Evolutionary conservation across 2,113 vertebrate species (phyloP).

Genomic region (Riparia riparia): DNA sequence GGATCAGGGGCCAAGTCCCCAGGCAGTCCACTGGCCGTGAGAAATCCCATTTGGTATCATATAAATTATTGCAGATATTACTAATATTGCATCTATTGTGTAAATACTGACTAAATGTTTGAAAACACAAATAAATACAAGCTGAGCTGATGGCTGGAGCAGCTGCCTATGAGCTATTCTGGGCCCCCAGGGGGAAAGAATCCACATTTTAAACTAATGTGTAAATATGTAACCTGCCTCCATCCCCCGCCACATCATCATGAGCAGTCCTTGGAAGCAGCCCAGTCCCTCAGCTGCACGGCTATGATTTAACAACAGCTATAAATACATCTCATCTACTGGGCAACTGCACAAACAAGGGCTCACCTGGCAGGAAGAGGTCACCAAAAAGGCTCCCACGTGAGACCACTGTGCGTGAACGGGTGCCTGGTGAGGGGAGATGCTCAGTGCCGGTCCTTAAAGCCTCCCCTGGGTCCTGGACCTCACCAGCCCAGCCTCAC

Average conservation of each 20-base stretch:
- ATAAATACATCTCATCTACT: slow-evolving; percentile 53
- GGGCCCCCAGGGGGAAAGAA: slow-evolving; percentile 44
- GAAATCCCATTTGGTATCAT: slow-evolving; percentile 64
- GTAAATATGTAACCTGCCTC: slow-evolving; percentile 74
- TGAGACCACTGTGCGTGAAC: neutral
- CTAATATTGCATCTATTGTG: slow-evolving; percentile 64
- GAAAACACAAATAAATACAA: slow-evolving; percentile 68
- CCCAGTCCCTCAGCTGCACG: slow-evolving; percentile 65
- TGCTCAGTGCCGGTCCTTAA: neutral
- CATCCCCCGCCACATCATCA: slow-evolving; percentile 10
- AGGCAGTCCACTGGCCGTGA: slow-evolving; percentile 54
- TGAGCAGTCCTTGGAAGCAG: slow-evolving; percentile 55
- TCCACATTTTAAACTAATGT: slow-evolving; percentile 73
- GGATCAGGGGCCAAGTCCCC: slow-evolving; percentile 59
- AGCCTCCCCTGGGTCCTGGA: neutral
- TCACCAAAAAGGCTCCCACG: neutral
- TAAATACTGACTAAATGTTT: slow-evolving; percentile 70
- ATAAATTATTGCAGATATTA: slow-evolving; percentile 71
- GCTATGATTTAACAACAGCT: slow-evolving; percentile 59
- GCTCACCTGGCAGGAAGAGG: slow-evolving; percentile 54
- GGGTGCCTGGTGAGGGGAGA: neutral
- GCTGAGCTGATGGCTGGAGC: slow-evolving; percentile 64
- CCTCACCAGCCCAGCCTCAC: neutral
- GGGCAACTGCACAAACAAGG: slow-evolving; percentile 61
- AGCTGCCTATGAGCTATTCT: slow-evolving; percentile 68